Evolutionary conservation across 2,113 vertebrate genomes (phyloP), one percentile per base, ranked within the genome.

Genomic region (Mungos mungo): DNA sequence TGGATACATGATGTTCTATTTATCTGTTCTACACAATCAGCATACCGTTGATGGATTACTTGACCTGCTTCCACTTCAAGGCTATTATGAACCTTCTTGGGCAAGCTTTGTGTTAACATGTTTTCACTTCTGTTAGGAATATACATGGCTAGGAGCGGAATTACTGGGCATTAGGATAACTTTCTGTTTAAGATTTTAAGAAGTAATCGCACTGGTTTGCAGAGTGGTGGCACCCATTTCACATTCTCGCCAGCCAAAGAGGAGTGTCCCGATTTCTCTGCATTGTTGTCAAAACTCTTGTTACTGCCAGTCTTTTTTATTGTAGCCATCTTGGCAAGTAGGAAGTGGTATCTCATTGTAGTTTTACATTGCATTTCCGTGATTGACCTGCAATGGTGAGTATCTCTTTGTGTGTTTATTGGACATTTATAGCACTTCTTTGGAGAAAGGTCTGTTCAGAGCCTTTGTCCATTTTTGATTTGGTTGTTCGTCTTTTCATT

Each of bases 341-440:
- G 47, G 12, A 79, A 47, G 31, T 41, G 21, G 25, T 12, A 31
- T 45, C 19, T 60, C 60, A 68, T 35, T 84, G 23, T 45, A 45
- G 16, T 95, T 90, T 90, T 90, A n/a, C 35, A 29, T 72, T 90
- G 33, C 6, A 85, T 85, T 95, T 85, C 47, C 35, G 29, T 90
- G 74, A 76, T 83, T 76, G 27, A 19, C 18, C 81, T 81, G 60
- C 65, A 63, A 52, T 74, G 31, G 35, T n/a, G 12, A 57, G 2
- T 74, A 68, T 23, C 47, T 66, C 84, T 85, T 79, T 79, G 90
- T 33, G 16, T 91, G 13, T 80, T 86, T 71, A 21, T 29, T 69
- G 54, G 38, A 12, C 33, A 63, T 71, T 38, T 86, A 5, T 21
- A 15, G 72, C 41, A 60, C 25, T 50, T 38, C 33, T 63, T 86